Evolutionary conservation across 2,797 vertebrate species (phyloP).

Genomic region (Cheracebus regulus): DNA sequence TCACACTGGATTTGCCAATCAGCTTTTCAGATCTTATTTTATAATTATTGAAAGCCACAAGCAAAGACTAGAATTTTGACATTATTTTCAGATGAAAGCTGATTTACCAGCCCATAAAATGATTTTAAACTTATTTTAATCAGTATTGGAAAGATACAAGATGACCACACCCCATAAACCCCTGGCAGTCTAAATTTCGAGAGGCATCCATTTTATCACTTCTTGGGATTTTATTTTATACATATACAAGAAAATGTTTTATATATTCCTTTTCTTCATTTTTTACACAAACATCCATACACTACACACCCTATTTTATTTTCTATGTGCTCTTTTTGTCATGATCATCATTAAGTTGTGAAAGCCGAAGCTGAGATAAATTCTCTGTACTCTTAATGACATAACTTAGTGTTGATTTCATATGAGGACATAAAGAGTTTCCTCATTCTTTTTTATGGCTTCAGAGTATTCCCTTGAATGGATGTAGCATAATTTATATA

Average conservation of each 20-base stretch:
- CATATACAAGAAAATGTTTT: not conserved
- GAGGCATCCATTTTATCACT: not conserved
- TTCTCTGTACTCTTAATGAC: not conserved
- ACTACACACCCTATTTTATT: not conserved
- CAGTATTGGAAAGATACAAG: not conserved
- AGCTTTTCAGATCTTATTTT: not conserved
- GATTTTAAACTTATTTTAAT: not conserved
- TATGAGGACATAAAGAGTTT: not conserved
- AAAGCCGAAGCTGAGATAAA: too few species aligned
- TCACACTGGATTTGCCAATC: not conserved
- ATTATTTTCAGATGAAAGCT: conserved; percentile 1
- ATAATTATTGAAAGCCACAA: not conserved
- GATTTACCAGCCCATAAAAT: not conserved
- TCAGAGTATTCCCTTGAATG: not conserved
- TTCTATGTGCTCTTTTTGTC: not conserved
- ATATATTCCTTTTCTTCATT: not conserved
- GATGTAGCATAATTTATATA: not conserved
- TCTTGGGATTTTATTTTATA: not conserved
- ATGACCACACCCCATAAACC: not conserved
- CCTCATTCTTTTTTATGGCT: not conserved
- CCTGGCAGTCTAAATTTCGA: not conserved
- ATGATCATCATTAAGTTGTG: too few species aligned
- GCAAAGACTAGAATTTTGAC: not conserved
- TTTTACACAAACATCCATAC: not conserved
- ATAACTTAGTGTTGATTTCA: not conserved